A percentile compares a stretch with the other conserved stretches of the same genome.
Conservation (phyloP, 2,888 invertebrate genomes). For the Tetropium fuscum region DNA sequence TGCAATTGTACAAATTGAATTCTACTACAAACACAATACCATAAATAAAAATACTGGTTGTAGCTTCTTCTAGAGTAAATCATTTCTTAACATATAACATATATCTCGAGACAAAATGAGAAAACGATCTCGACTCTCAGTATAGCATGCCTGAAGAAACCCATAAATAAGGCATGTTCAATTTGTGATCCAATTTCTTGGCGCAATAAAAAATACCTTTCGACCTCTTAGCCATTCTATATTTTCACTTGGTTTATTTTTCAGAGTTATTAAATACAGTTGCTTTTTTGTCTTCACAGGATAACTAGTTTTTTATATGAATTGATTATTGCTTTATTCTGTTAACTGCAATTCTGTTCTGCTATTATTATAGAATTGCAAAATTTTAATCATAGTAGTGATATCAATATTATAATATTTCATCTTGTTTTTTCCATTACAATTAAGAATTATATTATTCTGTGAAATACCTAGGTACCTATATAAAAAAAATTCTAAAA, state of each 20-base stretch:
- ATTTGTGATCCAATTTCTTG: slow-evolving; percentile 51
- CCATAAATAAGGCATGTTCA: slow-evolving; percentile 50
- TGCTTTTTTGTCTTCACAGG: too few relatives aligned
- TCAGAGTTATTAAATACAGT: slow-evolving; percentile 20
- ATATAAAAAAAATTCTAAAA: too few relatives aligned
- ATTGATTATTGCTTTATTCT: too few relatives aligned
- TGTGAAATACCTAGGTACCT: too few relatives aligned
- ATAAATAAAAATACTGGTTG: slow-evolving; percentile 21
- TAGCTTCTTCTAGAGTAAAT: slow-evolving; percentile 29
- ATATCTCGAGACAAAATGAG: slow-evolving; percentile 28
- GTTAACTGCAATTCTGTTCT: too few relatives aligned
- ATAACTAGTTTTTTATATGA: too few relatives aligned
- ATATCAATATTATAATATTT: too few relatives aligned
- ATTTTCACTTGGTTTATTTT: slow-evolving; percentile 37
- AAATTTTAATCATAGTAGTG: too few relatives aligned
- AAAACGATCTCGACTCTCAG: slow-evolving; percentile 34
- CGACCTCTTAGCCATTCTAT: slow-evolving; percentile 36
- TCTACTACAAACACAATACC: neutral
- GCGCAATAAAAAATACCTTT: slow-evolving; percentile 45
- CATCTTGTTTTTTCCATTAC: too few relatives aligned
- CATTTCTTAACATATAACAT: slow-evolving; percentile 36
- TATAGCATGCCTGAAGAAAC: slow-evolving; percentile 37
- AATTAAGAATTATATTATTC: too few relatives aligned
- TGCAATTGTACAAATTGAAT: neutral
- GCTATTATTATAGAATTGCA: too few relatives aligned